Evolutionary conservation across 64 coral and sea anemone genomes (phyloP).

Genomic region (Dendrophyllia cribrosa): DNA sequence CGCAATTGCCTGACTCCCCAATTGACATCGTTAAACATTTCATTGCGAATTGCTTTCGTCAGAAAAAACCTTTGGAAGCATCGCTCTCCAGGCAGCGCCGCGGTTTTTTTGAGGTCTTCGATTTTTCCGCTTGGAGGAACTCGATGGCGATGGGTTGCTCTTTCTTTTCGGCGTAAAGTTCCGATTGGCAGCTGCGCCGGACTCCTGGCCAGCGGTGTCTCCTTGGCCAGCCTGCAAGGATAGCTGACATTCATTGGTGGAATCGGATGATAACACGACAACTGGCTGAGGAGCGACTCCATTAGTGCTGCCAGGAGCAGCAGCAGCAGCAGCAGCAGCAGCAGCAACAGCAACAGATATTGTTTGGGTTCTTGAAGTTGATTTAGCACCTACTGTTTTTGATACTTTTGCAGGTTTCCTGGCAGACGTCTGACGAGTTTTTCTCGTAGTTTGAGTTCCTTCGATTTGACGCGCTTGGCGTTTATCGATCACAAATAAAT

Average conservation of each 20-base stretch:
- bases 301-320: neutral
- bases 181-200: neutral
- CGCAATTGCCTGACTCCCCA: no score
- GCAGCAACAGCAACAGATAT: neutral
- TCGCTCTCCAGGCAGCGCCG: slow-evolving; percentile 8
- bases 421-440: neutral
- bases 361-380: neutral
- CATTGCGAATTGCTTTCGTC: neutral
- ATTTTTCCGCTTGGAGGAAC: slow-evolving; percentile 1
- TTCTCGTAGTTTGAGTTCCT: neutral
- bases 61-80: neutral
- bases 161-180: no score
- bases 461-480: neutral
- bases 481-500: neutral
- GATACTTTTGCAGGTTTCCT: neutral
- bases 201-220: neutral
- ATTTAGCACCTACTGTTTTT: neutral
- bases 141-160: neutral
- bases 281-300: neutral
- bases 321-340: neutral
- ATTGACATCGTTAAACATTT: neutral
- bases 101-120: slow-evolving; percentile 4
- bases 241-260: neutral
- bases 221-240: neutral
- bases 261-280: neutral